These are phyloP conservation scores for Bicyclus anynana DNA, from an alignment of 1,140 invertebrate species.

Conservation along the genomic window DNA sequence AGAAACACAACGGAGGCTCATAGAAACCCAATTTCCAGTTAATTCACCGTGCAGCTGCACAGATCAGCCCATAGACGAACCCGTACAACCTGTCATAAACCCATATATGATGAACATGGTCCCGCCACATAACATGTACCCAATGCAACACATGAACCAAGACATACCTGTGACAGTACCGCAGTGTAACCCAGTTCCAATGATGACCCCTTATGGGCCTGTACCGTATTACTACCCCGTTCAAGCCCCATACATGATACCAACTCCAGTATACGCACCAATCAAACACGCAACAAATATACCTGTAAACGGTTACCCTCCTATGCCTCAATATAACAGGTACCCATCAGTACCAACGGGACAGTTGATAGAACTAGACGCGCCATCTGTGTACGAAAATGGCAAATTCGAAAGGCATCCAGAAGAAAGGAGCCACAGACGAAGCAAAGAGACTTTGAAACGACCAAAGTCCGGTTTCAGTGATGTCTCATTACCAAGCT, in stretches of 20 bases:
- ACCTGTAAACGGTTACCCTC: constrained; percentile 67
- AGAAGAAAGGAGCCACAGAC: constrained; percentile 45
- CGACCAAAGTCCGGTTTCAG: constrained; percentile 60
- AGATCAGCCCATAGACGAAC: constrained; percentile 34
- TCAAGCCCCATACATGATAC: constrained; percentile 69
- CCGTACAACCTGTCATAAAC: constrained; percentile 34
- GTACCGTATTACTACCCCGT: constrained; percentile 69
- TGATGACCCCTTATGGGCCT: constrained; percentile 54
- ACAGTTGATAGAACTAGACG: constrained; percentile 85
- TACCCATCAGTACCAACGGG: constrained; percentile 78
- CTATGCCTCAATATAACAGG: constrained; percentile 46
- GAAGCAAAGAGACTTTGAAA: constrained; percentile 44
- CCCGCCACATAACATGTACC: constrained; percentile 49
- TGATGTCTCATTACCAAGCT: constrained; percentile 55
- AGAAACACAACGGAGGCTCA: constrained; percentile 37
- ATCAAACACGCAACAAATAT: constrained; percentile 68
- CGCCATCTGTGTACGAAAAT: constrained; percentile 69
- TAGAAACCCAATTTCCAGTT: constrained; percentile 29
- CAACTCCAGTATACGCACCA: constrained; percentile 61
- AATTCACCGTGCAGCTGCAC: constrained; percentile 34
- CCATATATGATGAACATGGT: constrained; percentile 47
- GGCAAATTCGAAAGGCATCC: constrained; percentile 50
- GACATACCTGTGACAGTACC: constrained; percentile 45
- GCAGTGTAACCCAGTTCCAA: constrained; percentile 41
- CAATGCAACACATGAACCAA: constrained; percentile 36